Conservation (phyloP, 2,797 vertebrate species). For the Myioborus melanocephalus region DNA sequence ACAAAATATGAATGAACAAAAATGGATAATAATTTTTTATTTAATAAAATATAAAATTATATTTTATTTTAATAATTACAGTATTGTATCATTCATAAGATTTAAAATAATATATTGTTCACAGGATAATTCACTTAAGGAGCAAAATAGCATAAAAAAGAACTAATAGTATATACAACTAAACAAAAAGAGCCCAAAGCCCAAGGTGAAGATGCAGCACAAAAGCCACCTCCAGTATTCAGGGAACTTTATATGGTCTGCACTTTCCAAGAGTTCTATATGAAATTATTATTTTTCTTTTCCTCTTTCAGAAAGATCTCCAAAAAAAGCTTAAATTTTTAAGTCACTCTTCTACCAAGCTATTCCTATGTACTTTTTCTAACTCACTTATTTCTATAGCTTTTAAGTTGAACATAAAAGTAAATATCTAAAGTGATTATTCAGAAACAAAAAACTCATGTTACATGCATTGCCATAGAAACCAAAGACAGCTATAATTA, state of each 20-base stretch:
- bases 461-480: not conserved
- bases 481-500: not conserved
- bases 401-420: not conserved
- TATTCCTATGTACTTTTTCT: not conserved
- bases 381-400: not conserved
- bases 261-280: not conserved
- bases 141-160: not conserved
- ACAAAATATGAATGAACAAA: conserved; percentile 1
- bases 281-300: not conserved
- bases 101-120: not conserved
- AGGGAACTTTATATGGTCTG: not conserved
- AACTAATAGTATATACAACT: not conserved
- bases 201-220: not conserved
- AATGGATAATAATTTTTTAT: not conserved
- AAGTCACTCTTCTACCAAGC: not conserved
- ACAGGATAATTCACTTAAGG: not conserved
- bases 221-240: not conserved
- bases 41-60: too few species aligned
- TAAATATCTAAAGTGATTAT: not conserved
- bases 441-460: not conserved
- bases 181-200: not conserved
- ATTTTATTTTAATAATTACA: not conserved
- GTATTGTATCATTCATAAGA: not conserved
- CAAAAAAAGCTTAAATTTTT: not conserved
- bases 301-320: not conserved